Percentiles rank a stretch among this genome's conserved stretches.
These are phyloP conservation scores for Platerodrilus igneus DNA, from an alignment of 2,888 invertebrate species.

Conservation along the genomic window DNA sequence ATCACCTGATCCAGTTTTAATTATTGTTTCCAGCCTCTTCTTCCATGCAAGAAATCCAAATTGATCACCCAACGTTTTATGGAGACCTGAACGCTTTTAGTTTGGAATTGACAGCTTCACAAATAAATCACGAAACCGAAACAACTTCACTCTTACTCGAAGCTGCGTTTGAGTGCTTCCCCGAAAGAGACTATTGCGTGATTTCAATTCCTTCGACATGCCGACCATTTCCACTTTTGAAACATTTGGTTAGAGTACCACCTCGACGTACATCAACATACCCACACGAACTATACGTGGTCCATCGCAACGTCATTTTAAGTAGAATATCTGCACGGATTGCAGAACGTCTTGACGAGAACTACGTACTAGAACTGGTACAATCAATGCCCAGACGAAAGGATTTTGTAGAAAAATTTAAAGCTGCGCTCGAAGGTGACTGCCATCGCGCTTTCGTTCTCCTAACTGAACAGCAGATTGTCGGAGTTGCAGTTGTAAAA, in stretches of 20 bases:
- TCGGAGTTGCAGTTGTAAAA: constrained; percentile 38
- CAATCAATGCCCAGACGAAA: constrained; percentile 26
- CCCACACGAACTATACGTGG: constrained; percentile 47
- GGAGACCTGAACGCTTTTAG: constrained; percentile 59
- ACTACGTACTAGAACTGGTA: constrained; percentile 29
- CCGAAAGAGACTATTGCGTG: constrained; percentile 60
- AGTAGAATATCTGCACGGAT: constrained; percentile 30
- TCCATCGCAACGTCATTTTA: constrained; percentile 44
- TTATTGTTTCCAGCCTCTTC: no score
- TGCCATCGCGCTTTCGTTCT: constrained; percentile 35
- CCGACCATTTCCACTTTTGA: constrained; percentile 52
- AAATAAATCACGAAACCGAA: constrained; percentile 51
- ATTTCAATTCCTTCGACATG: constrained; percentile 54
- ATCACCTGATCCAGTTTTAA: no score
- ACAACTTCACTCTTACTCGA: constrained; percentile 56
- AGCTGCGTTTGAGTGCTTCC: constrained; percentile 63
- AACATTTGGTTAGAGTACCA: constrained; percentile 52
- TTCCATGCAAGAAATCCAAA: no score
- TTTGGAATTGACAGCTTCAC: constrained; percentile 57
- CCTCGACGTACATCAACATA: constrained; percentile 42
- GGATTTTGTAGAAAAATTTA: constrained; percentile 29
- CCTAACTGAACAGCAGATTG: constrained; percentile 29
- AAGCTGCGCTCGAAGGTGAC: constrained; percentile 28
- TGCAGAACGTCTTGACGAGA: constrained; percentile 30
- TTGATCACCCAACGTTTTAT: constrained; percentile 17